phyloP scores from a whole-genome alignment of 1,140 invertebrate genomes.

The Drosophila carrolli region DNA sequence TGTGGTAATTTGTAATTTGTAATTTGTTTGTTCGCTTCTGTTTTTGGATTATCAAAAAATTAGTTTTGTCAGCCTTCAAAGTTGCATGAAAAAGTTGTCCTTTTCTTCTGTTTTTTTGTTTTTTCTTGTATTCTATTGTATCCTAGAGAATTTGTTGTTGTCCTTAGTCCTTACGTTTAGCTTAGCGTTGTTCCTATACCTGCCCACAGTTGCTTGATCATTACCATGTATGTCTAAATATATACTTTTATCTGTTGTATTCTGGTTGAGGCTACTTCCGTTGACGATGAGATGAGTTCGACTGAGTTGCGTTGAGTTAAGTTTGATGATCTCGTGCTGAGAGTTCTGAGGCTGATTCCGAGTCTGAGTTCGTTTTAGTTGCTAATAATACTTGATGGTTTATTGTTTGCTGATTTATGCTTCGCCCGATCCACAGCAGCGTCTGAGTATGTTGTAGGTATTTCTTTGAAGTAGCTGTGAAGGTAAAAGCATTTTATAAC shows the following conservation, averaged over 20 bases:
- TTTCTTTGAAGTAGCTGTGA: constrained; percentile 64
- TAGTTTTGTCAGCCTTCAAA: constrained; percentile 74
- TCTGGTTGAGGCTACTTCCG: constrained; percentile 50
- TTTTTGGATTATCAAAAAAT: constrained; percentile 59
- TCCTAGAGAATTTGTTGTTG: constrained; percentile 43
- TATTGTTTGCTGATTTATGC: constrained; percentile 35
- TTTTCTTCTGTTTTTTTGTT: constrained; percentile 12
- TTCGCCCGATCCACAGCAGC: constrained; percentile 52
- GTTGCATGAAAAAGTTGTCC: constrained; percentile 69
- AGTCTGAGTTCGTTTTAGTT: constrained; percentile 45
- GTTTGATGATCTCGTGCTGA: constrained; percentile 11
- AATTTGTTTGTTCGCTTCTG: constrained; percentile 34
- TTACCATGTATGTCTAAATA: constrained; percentile 25
- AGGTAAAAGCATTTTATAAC: neutral
- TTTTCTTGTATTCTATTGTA: constrained; percentile 36
- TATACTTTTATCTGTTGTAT: constrained; percentile 24
- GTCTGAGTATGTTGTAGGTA: constrained; percentile 67
- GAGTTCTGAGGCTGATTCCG: constrained; percentile 22
- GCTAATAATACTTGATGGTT: constrained; percentile 74
- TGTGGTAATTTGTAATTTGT: constrained; percentile 30
- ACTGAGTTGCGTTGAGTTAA: constrained; percentile 38
- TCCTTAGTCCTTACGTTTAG: constrained; percentile 55
- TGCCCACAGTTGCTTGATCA: constrained; percentile 55
- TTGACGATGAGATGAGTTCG: constrained; percentile 48
- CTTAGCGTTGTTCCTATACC: constrained; percentile 76